Conservation (phyloP, 2,113 vertebrate genomes). For the Gambusia affinis region DNA sequence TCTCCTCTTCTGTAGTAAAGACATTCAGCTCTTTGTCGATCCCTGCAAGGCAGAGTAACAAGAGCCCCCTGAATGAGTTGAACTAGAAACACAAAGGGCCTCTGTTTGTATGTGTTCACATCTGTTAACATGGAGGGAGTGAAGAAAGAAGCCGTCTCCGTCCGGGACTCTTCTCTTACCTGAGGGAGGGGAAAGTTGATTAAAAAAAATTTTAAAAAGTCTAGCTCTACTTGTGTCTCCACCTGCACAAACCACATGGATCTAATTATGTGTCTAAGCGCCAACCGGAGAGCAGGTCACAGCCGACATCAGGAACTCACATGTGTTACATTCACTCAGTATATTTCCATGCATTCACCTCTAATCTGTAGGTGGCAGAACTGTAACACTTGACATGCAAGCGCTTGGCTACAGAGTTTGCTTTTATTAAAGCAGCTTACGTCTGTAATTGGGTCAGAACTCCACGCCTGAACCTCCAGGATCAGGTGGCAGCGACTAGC, state of each 20-base stretch:
- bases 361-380: slow-evolving; percentile 26
- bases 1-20: slow-evolving; percentile 45
- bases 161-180: slow-evolving; percentile 29
- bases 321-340: slow-evolving; percentile 1
- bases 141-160: slow-evolving; percentile 20
- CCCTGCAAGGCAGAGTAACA: slow-evolving; percentile 57
- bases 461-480: slow-evolving; percentile 6
- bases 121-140: slow-evolving; percentile 31
- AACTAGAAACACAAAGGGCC: slow-evolving; percentile 65
- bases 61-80: slow-evolving; percentile 65
- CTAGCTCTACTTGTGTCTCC: neutral
- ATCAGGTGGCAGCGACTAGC: slow-evolving; percentile 1
- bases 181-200: slow-evolving; percentile 25
- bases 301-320: neutral
- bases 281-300: neutral
- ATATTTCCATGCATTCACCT: slow-evolving; percentile 41
- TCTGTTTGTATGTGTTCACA: slow-evolving; percentile 50
- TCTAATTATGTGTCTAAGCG: too few relatives aligned
- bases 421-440: slow-evolving; percentile 66
- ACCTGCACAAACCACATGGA: neutral
- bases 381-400: slow-evolving; percentile 36
- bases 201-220: neutral
- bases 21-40: slow-evolving; percentile 71
- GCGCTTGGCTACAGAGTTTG: slow-evolving; percentile 18
- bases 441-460: slow-evolving; percentile 58